Percentiles rank a stretch among this genome's conserved stretches.
These are phyloP conservation scores for Campylorhamphus procurvoides DNA, from an alignment of 2,113 vertebrate genomes.

Conservation along the genomic window DNA sequence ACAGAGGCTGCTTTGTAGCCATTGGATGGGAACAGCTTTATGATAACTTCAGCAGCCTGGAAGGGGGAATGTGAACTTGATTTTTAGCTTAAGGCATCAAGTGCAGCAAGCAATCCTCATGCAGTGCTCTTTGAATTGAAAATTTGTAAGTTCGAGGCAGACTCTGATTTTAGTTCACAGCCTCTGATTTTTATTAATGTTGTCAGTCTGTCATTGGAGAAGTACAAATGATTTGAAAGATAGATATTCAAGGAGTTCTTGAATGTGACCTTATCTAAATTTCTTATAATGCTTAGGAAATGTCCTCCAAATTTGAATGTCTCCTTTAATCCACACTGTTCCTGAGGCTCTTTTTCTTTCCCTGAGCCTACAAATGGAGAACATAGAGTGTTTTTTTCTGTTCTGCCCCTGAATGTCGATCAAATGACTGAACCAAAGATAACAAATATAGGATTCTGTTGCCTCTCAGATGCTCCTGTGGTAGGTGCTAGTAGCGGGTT, in stretches of 20 bases:
- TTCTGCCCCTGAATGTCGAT: not conserved
- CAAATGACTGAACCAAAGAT: not conserved
- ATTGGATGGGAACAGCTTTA: conserved; percentile 5
- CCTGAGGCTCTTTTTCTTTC: not conserved
- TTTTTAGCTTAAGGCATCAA: not conserved
- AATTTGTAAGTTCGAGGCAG: not conserved
- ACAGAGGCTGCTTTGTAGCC: not conserved
- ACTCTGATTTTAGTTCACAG: conserved; percentile 15
- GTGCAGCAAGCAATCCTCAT: not conserved
- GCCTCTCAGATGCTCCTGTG: not conserved
- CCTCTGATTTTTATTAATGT: conserved; percentile 39
- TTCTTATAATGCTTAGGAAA: conserved; percentile 13
- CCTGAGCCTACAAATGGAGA: not conserved
- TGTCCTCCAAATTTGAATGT: conserved; percentile 16
- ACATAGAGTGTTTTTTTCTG: not conserved
- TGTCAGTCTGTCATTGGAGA: conserved; percentile 31
- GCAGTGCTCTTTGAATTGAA: not conserved
- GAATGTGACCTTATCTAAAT: conserved; percentile 39
- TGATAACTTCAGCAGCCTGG: not conserved
- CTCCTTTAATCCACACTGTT: conserved; percentile 3
- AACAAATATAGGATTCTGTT: not conserved
- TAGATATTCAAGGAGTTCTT: not conserved
- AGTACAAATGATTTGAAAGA: not conserved
- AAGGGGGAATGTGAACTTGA: not conserved
- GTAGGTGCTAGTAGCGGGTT: not conserved